Evolutionary conservation across 2,113 vertebrate species (phyloP).

Genomic region (Lepus americanus): DNA sequence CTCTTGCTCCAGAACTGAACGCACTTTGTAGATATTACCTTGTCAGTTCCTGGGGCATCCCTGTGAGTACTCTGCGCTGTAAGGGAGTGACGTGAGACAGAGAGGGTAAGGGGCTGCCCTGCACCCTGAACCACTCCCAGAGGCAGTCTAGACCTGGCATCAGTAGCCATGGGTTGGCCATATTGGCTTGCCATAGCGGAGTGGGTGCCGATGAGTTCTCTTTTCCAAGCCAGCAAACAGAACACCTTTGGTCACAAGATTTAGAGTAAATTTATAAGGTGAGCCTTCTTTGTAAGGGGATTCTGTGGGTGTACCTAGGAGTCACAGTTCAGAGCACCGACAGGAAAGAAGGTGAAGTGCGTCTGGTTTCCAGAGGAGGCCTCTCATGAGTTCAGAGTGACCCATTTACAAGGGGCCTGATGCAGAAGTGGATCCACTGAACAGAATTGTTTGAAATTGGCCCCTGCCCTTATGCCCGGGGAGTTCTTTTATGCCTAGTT

Average conservation of each 20-base stretch:
- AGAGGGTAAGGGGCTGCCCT: not conserved
- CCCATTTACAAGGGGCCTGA: slow-evolving; percentile 37
- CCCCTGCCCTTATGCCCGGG: not conserved
- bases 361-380: slow-evolving; percentile 21
- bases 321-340: not conserved
- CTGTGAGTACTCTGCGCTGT: not conserved
- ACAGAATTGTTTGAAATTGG: slow-evolving; percentile 32
- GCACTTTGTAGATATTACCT: not conserved
- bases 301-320: not conserved
- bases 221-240: not conserved
- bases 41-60: not conserved
- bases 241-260: slow-evolving; percentile 25
- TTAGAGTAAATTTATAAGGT: slow-evolving; percentile 62
- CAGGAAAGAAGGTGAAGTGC: slow-evolving; percentile 39
- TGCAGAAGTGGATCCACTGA: not conserved
- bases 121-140: not conserved
- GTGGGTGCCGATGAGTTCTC: not conserved
- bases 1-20: not conserved
- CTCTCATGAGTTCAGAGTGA: slow-evolving; percentile 24
- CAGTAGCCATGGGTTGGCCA: not conserved
- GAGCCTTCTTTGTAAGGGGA: slow-evolving; percentile 63
- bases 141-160: not conserved
- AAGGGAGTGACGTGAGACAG: not conserved
- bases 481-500: not conserved
- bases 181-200: rapidly evolving